Base-by-base conservation (phyloP, 1,140 invertebrate species). In the Euwallacea similis region DNA sequence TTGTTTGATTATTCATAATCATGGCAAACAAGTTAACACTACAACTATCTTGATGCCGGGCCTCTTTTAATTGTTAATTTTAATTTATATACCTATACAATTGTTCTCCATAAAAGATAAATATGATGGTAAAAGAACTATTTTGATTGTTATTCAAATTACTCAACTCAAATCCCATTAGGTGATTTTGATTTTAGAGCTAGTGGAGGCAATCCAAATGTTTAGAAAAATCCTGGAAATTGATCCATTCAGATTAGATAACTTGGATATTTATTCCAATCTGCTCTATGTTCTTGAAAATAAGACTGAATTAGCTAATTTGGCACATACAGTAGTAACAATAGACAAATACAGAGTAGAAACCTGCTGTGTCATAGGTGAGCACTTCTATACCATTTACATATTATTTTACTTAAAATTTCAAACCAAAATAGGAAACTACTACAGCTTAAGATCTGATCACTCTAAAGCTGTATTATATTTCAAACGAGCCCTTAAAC, bases 301-400 rank as follows among this genome's bases (percentile, higher is more conserved):
- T 83, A 89, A 93, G 78, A 92, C 93, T 66, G 96, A 98, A 82
- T 84, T 99, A 71, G 94, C 97, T 7, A 88, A 94, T 82, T 85
- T 99, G 69, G 97, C 98, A 7, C 96, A 99, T 79, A 90, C 91
- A 77, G 93, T 94, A 44, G 93, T 93, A 43, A 90, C 93, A 79
- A 96, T 98, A 73, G 97, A 99, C 82, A 98, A 98, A 84, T 99
- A 98, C 80, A 87, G 94, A 79, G 92, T 97, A 10, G 97, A 99
- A 85, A 99, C 97, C 0, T 99, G 97, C 82, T 98, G 96, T 85
- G 94, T 99, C 77, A 94, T 99, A 81, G 98, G 97, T 94, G 84
- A 86, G 82, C 73, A 68, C 65, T 33, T 42, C 42, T 8, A 55
- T n/a, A 7, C n/a, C n/a, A 3, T 62, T 64, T 3, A 0, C 0